Base-by-base conservation (phyloP, 1,140 invertebrate species). In the Drosophila athabasca region DNA sequence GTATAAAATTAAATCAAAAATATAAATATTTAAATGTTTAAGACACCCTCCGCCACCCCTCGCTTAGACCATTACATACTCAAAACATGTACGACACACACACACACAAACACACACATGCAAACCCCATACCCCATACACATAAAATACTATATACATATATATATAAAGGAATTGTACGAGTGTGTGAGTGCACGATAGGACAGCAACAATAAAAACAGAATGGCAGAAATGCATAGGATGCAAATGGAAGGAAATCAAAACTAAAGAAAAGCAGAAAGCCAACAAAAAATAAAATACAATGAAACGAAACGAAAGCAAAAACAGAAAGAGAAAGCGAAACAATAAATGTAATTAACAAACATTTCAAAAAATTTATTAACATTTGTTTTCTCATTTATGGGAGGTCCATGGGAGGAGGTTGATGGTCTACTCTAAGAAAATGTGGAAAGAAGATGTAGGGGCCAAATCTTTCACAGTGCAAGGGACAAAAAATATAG, bases 271-370 rank as follows among this genome's bases (percentile, higher is more conserved):
- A 54, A 22, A 41, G 17, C 29, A 54, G 22, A 41, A 54, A 19
- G n/a, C 31, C 3, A 13, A 45, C 6, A 29, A 29, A 44, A 17
- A 57, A 19, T 74, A 39, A 49, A 35, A 17, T 2, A 45, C 35
- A 24, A 39, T 17, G 46, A 41, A 57, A 74, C 45, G 19, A 60
- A 57, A 35, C 52, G 50, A 64, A 64, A 49, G 39, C 41, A 35
- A 66, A 44, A 54, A 43, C 31, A 62, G 8, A 71, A 51, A 68
- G 52, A 26, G 58, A 78, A 67, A 79, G 61, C 17, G 53, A 79
- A 51, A 67, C 61, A 66, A 75, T 75, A 59, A 75, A 75, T 75
- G 70, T 75, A 75, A 70, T 83, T 79, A 78, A 87, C 77, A 61
- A 67, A 76, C 58, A 79, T 77, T 61, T 62, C 39, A 62, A 83